phyloP scores from a whole-genome alignment of 2,113 vertebrate species.

The Tautogolabrus adspersus region DNA sequence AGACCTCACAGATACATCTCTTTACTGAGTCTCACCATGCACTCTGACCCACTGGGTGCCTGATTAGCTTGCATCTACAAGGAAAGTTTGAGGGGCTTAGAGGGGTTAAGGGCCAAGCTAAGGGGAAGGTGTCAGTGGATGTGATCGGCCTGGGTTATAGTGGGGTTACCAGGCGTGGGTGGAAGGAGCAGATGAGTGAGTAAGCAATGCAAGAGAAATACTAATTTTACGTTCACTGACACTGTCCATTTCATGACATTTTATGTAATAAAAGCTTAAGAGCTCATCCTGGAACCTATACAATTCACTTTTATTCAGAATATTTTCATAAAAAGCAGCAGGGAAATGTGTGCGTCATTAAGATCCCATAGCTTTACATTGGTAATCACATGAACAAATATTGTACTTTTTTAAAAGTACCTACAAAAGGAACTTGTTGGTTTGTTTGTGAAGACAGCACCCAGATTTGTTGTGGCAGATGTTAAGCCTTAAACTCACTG shows the following conservation, averaged over 20 bases:
- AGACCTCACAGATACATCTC: conserved; percentile 28
- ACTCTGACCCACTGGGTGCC: conserved; percentile 37
- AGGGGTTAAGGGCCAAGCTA: conserved; percentile 26
- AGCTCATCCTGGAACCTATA: neutral
- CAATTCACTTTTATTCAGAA: neutral
- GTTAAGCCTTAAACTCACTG: neutral
- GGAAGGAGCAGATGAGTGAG: neutral
- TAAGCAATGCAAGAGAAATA: conserved; percentile 26
- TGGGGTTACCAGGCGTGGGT: conserved; percentile 27
- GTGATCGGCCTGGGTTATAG: conserved; percentile 29
- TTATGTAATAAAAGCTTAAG: conserved; percentile 1
- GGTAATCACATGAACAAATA: neutral
- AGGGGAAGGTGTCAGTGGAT: conserved; percentile 43
- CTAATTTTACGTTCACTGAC: conserved; percentile 27
- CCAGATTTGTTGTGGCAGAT: neutral
- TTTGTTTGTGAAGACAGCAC: no score
- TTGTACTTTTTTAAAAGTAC: neutral
- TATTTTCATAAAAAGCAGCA: neutral
- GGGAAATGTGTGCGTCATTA: no score
- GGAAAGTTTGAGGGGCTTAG: conserved; percentile 43
- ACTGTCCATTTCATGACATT: neutral
- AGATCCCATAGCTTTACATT: neutral
- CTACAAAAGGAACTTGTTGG: no score
- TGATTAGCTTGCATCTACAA: conserved; percentile 20
- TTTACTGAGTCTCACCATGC: conserved; percentile 30